phyloP scores from a whole-genome alignment of 2,888 invertebrate genomes.

The Nymphalis urticae region DNA sequence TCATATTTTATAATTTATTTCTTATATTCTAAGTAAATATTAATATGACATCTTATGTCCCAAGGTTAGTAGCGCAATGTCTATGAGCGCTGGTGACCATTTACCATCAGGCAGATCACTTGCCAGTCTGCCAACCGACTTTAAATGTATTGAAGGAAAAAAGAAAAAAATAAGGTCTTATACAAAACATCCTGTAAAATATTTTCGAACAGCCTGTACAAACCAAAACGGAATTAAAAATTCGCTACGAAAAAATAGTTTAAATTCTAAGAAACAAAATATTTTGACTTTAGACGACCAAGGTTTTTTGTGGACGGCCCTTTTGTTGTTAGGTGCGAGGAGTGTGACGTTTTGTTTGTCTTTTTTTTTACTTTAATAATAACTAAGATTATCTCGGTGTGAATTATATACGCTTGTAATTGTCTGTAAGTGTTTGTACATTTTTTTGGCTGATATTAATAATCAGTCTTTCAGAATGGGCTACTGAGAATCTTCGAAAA shows the following conservation, averaged over 20 bases:
- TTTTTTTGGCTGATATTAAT: too few relatives aligned
- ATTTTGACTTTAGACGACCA: slow-evolving; percentile 57
- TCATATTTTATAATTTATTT: too few relatives aligned
- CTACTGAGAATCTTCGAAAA: too few relatives aligned
- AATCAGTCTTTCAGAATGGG: too few relatives aligned
- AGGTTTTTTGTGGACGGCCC: slow-evolving; percentile 45
- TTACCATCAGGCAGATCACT: too few relatives aligned
- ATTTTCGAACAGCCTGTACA: slow-evolving; percentile 48
- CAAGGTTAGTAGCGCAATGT: too few relatives aligned
- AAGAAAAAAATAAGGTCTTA: too few relatives aligned
- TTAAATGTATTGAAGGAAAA: neutral
- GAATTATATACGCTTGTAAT: neutral
- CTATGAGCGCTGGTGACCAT: too few relatives aligned
- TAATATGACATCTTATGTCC: too few relatives aligned
- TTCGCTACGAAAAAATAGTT: slow-evolving; percentile 55
- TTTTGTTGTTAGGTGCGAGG: slow-evolving; percentile 51
- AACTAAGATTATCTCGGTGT: neutral
- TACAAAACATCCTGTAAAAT: neutral
- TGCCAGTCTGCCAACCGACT: too few relatives aligned
- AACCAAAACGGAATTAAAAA: slow-evolving; percentile 50
- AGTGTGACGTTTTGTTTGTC: slow-evolving; percentile 39
- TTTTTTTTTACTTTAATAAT: slow-evolving; percentile 32
- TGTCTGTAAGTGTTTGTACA: too few relatives aligned
- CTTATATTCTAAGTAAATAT: too few relatives aligned
- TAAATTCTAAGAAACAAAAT: slow-evolving; percentile 61